Evolutionary conservation across 2,797 vertebrate genomes (phyloP).

Genomic region (Dipus sagitta): DNA sequence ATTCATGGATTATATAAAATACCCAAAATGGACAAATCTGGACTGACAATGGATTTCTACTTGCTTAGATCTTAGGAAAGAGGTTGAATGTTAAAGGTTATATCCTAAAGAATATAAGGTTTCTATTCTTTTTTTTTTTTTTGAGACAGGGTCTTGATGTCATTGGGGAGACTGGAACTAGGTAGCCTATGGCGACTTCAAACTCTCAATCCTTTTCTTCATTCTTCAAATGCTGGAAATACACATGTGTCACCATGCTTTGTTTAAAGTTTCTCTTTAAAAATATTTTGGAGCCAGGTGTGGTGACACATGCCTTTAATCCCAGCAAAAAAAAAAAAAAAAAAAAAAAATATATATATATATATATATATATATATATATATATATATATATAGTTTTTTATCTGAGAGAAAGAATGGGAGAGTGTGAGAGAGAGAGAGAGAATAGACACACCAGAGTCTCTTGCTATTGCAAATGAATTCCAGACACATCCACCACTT

Average conservation of each 20-base stretch:
- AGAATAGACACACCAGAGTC: too few relatives aligned
- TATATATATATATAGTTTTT: too few relatives aligned
- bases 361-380: too few relatives aligned
- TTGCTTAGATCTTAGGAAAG: neutral
- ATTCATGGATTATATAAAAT: conserved; percentile 41
- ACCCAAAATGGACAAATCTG: conserved; percentile 32
- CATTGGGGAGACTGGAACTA: neutral
- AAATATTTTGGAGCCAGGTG: too few relatives aligned
- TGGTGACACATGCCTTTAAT: too few relatives aligned
- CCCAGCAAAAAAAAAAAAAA: too few relatives aligned
- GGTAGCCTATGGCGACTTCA: neutral
- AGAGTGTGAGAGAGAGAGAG: too few relatives aligned
- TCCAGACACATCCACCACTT: too few relatives aligned
- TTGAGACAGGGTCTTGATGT: neutral
- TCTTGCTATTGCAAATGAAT: too few relatives aligned
- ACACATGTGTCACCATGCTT: neutral
- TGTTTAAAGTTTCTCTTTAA: neutral
- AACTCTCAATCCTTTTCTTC: neutral
- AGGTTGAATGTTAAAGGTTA: neutral
- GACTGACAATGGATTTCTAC: neutral
- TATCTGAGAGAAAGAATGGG: too few relatives aligned
- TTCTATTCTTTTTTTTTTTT: neutral
- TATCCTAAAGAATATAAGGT: neutral
- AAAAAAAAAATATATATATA: too few relatives aligned
- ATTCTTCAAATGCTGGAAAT: neutral